Evolutionary conservation across 2,888 invertebrate genomes (phyloP).

Genomic region (Hydropsyche betteni): DNA sequence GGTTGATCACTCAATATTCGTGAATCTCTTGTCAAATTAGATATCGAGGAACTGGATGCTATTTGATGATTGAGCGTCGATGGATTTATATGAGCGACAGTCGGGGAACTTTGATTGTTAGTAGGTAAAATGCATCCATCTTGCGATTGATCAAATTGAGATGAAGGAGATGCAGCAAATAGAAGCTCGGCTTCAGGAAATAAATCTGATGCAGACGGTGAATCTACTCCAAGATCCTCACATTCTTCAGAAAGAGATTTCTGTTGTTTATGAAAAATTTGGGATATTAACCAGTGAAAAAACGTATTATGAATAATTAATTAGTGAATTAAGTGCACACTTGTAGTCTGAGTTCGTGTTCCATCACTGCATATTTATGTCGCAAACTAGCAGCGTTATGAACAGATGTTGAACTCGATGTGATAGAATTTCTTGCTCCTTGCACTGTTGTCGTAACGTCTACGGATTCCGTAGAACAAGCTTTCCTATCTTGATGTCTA

Average conservation of each 20-base stretch:
- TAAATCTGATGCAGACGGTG: conserved; percentile 80
- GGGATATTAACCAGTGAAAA: conserved; percentile 53
- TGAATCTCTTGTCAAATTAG: conserved; percentile 15
- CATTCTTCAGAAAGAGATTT: conserved; percentile 82
- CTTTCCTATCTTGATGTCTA: conserved; percentile 23
- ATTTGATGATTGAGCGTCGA: conserved; percentile 5
- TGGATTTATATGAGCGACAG: not conserved
- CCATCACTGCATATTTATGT: conserved; percentile 65
- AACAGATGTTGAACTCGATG: not conserved
- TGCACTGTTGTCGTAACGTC: conserved; percentile 60
- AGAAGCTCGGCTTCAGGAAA: conserved; percentile 81
- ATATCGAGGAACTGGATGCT: conserved; percentile 9
- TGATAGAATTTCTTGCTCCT: not conserved
- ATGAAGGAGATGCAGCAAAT: conserved; percentile 77
- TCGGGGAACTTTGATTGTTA: conserved; percentile 23
- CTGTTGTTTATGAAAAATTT: conserved; percentile 78
- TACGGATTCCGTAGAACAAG: conserved; percentile 49
- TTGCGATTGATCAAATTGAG: conserved; percentile 69
- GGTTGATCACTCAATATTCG: conserved; percentile 3
- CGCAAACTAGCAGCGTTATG: conserved; percentile 56
- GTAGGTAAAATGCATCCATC: conserved; percentile 56
- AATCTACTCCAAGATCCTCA: conserved; percentile 81
- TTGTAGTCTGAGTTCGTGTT: conserved; percentile 64
- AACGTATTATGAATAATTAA: conserved; percentile 61
- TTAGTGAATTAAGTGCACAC: conserved; percentile 53